phyloP scores from a whole-genome alignment of 2,888 invertebrate genomes.

The Rotaria socialis region DNA sequence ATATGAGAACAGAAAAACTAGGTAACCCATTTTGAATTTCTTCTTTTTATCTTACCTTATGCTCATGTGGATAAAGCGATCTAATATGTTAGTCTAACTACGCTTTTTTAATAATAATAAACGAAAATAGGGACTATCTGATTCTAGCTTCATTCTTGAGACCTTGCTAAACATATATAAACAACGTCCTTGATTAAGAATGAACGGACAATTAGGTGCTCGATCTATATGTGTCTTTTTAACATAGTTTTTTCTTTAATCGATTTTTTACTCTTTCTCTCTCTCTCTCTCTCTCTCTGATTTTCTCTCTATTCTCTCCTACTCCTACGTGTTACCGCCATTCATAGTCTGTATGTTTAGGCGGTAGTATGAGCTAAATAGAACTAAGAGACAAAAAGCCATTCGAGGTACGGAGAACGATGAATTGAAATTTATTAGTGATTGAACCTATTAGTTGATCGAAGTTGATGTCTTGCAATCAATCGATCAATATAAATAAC shows the following conservation, averaged over 20 bases:
- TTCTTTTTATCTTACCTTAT: background rate
- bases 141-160: background rate
- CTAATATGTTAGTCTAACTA: background rate
- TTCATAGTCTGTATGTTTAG: background rate
- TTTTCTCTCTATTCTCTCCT: background rate
- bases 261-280: background rate
- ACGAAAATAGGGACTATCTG: background rate
- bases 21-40: background rate
- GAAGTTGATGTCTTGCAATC: background rate
- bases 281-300: background rate
- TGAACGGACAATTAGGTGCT: constrained; percentile 6
- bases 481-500: background rate
- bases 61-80: background rate
- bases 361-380: background rate
- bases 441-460: background rate
- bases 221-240: background rate
- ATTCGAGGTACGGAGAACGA: background rate
- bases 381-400: background rate
- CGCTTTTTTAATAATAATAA: background rate
- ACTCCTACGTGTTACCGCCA: background rate
- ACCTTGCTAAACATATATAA: background rate
- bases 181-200: constrained; percentile 4
- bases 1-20: background rate
- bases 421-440: constrained; percentile 18
- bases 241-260: constrained; percentile 23